Evolutionary conservation across 2,888 invertebrate genomes (phyloP).

Genomic region (Eilema caniola): DNA sequence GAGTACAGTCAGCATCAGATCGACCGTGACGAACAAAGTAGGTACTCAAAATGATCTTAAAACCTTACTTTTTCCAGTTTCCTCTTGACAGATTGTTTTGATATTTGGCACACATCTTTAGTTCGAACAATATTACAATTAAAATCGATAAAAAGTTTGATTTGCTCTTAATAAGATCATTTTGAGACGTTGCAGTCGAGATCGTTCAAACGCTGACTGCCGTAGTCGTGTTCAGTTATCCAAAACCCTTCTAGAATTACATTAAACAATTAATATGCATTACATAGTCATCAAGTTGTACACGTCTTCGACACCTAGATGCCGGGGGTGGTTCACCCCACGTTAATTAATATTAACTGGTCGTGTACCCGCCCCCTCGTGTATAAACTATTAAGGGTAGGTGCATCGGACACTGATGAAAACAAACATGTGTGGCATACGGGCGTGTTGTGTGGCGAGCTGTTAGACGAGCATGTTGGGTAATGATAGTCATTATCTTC

Average conservation of each 20-base stretch:
- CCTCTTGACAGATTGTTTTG: no score
- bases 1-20: no score
- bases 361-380: constrained; percentile 69
- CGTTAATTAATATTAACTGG: constrained; percentile 70
- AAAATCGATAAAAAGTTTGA: no score
- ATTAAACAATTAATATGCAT: constrained; percentile 48
- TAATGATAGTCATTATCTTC: not conserved
- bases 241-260: constrained; percentile 12
- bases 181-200: no score
- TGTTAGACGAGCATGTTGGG: constrained; percentile 15
- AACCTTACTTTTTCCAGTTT: no score
- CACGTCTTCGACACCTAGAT: constrained; percentile 63
- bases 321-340: constrained; percentile 40
- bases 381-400: constrained; percentile 71
- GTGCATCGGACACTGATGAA: constrained; percentile 78
- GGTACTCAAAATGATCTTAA: no score
- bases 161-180: no score
- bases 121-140: no score
- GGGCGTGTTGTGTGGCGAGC: constrained; percentile 34
- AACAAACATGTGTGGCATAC: constrained; percentile 73
- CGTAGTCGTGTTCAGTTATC: no score
- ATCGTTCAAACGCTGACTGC: no score
- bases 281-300: constrained; percentile 50
- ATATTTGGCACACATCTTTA: no score
- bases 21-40: no score